Evolutionary conservation across 2,797 vertebrate genomes (phyloP), one percentile per base, ranked within the genome.

Genomic region (Semaprochilodus insignis): DNA sequence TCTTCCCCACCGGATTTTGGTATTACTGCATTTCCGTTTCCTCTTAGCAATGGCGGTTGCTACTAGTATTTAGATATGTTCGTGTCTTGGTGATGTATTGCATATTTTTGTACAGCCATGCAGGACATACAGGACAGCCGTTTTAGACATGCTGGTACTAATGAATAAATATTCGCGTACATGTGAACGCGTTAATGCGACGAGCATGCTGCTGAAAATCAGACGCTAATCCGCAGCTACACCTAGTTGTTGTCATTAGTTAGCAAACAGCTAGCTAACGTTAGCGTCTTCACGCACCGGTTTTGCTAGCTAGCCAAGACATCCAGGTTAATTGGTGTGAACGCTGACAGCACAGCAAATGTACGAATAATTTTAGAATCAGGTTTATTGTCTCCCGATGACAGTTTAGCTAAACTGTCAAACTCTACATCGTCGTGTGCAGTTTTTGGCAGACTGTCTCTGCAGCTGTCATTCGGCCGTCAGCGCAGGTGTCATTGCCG

Each of bases 31-130:
- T 57, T 89, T 89, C 88, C 89, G 87, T 19, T 89, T 91, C 90
- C 88, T 74, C 76, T 88, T 80, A 85, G 81, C 73, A 10, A 89
- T 87, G 86, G 87, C 78, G 83, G 78, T 52, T 71, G 76, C 86
- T 76, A 75, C 69, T 69, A 71, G 59, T 78, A 17, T 81, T 89
- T 76, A 69, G 60, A 31, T 73, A 67, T 80, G 71, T 84, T 85
- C 74, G 66, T 54, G 65, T 83, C 23, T 81, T 79, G 48, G 8
- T 85, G 59, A 34, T 57, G 51, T 67, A 51, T 10, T 19, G 71
- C 17, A 54, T 51, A 16, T n/a, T 51, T 67, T 17, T 52, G 4
- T 8, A 15, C 59, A 54, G 55, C 6, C 17, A 74, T 27, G 23
- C 8, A 23, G 74, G 34, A n/a, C n/a, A 7, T 51, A 11, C 31